Percentiles rank a stretch among this genome's conserved stretches.
Conservation (phyloP, 2,888 invertebrate species). For the Acleris sparsana region DNA sequence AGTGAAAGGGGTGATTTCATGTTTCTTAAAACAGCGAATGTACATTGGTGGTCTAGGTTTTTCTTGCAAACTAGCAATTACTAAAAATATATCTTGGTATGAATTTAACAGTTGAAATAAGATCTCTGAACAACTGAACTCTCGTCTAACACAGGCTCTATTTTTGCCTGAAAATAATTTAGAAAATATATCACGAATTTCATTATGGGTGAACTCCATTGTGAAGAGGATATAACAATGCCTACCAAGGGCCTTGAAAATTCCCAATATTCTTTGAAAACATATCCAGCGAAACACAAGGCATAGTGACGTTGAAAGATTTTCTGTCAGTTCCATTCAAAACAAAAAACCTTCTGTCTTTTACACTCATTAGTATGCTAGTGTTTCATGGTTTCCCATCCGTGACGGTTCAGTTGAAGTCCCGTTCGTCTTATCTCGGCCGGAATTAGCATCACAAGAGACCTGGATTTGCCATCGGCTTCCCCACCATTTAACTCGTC, state of each 20-base stretch:
- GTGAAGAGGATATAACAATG: too few relatives aligned
- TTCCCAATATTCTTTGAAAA: too few relatives aligned
- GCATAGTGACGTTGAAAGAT: too few relatives aligned
- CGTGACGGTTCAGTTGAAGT: slow-evolving; percentile 1
- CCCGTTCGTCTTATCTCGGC: slow-evolving; percentile 44
- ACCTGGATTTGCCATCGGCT: slow-evolving; percentile 47
- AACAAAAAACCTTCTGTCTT: too few relatives aligned
- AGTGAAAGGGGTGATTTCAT: slow-evolving; percentile 41
- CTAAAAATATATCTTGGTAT: background rate
- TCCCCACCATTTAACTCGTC: slow-evolving; percentile 55
- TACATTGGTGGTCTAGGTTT: background rate
- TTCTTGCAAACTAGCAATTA: background rate
- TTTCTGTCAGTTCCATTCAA: too few relatives aligned
- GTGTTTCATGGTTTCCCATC: background rate
- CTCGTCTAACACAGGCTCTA: too few relatives aligned
- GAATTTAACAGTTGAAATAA: background rate
- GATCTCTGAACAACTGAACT: too few relatives aligned
- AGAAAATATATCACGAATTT: too few relatives aligned
- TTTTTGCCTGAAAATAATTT: too few relatives aligned
- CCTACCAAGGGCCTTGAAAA: too few relatives aligned
- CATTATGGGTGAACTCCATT: too few relatives aligned
- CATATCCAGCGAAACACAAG: too few relatives aligned
- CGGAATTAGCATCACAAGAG: slow-evolving; percentile 63
- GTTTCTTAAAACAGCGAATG: slow-evolving; percentile 14
- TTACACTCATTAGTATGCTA: background rate